phyloP scores from a whole-genome alignment of 1,140 invertebrate genomes.

The Aphaenogaster rudis region DNA sequence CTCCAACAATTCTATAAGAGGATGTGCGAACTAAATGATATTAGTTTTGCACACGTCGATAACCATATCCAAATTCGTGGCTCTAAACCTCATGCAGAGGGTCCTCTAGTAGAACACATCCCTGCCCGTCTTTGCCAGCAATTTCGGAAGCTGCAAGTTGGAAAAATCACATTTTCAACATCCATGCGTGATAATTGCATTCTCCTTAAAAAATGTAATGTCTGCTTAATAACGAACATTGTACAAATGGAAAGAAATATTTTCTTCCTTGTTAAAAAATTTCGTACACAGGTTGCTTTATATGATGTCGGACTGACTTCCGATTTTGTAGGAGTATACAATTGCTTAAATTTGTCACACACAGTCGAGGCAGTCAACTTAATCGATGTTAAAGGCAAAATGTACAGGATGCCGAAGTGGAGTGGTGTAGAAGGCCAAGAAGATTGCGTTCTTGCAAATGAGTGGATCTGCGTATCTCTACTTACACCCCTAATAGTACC shows the following conservation, averaged over 20 bases:
- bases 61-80: neutral
- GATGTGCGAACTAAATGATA: neutral
- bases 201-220: neutral
- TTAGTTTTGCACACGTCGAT: neutral
- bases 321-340: neutral
- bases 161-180: neutral
- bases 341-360: neutral
- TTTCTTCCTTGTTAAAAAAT: neutral
- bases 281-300: neutral
- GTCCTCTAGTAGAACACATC: neutral
- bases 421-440: neutral
- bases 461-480: neutral
- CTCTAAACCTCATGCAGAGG: neutral
- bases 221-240: conserved; percentile 1
- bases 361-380: neutral
- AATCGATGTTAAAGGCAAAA: neutral
- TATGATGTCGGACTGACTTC: conserved; percentile 3
- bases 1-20: neutral
- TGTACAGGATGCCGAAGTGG: conserved; percentile 8
- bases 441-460: neutral
- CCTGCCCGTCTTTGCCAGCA: neutral
- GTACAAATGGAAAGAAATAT: neutral
- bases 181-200: neutral
- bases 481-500: neutral
- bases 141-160: neutral